Conservation (phyloP, 2,888 invertebrate genomes). For the Phorcus lineatus region DNA sequence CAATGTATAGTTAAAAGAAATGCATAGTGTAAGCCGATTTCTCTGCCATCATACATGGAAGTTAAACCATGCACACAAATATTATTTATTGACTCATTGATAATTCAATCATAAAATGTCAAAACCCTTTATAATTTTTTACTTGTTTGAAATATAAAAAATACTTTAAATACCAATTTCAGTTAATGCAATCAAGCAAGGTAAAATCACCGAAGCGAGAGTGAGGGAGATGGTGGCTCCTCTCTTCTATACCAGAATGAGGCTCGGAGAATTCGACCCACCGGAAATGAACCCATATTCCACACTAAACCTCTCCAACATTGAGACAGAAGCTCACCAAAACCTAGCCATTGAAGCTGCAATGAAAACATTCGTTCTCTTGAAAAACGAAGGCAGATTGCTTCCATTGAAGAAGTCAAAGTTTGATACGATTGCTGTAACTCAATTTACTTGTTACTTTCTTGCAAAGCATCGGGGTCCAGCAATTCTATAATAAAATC, state of each 20-base stretch:
- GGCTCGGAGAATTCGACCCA: slow-evolving; percentile 57
- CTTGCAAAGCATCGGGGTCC: too few species aligned
- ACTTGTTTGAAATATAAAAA: too few species aligned
- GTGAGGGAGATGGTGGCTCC: slow-evolving; percentile 46
- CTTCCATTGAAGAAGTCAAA: slow-evolving; percentile 48
- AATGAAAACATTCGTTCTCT: slow-evolving; percentile 64
- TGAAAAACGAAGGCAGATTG: slow-evolving; percentile 57
- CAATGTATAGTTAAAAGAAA: too few species aligned
- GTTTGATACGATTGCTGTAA: slow-evolving; percentile 33
- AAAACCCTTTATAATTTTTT: too few species aligned
- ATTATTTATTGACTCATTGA: too few species aligned
- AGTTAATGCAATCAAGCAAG: slow-evolving; percentile 41
- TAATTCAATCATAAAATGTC: too few species aligned
- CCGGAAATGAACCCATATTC: slow-evolving; percentile 58
- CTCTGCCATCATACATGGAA: too few species aligned
- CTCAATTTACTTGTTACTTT: neutral
- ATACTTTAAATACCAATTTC: too few species aligned
- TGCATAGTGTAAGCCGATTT: too few species aligned
- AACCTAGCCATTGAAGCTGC: slow-evolving; percentile 61
- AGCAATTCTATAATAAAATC: too few species aligned
- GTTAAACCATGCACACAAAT: too few species aligned
- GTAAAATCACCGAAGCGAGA: slow-evolving; percentile 35
- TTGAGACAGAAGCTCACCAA: slow-evolving; percentile 54
- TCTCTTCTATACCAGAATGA: slow-evolving; percentile 53
- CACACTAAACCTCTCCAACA: slow-evolving; percentile 45